Percentiles rank a stretch among this genome's conserved stretches.
Conservation (phyloP, 2,113 vertebrate genomes). For the Terrapene triunguis region DNA sequence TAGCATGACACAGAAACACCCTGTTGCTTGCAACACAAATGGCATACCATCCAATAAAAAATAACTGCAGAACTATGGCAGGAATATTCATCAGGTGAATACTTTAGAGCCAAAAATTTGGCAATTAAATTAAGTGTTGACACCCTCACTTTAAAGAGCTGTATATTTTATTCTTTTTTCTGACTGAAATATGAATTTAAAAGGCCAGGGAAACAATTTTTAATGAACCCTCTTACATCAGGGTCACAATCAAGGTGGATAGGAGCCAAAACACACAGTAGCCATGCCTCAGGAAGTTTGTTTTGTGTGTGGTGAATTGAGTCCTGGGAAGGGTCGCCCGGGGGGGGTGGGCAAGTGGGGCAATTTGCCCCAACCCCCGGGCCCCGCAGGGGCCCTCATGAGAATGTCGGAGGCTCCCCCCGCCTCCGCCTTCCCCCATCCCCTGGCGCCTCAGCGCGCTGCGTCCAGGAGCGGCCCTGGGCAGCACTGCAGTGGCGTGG, state of each 20-base stretch:
- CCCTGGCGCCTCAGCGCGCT: too few species aligned
- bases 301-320: conserved; percentile 1
- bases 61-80: not conserved
- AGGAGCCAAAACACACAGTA: not conserved
- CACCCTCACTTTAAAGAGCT: not conserved
- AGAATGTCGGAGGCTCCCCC: too few species aligned
- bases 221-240: not conserved
- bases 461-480: too few species aligned
- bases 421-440: too few species aligned
- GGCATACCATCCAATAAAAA: not conserved
- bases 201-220: not conserved
- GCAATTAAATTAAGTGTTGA: not conserved
- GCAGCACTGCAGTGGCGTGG: too few species aligned
- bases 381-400: too few species aligned
- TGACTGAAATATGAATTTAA: not conserved
- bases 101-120: not conserved
- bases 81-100: not conserved
- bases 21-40: not conserved
- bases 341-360: too few species aligned
- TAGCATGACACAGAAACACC: not conserved
- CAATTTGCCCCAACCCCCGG: too few species aligned
- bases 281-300: not conserved
- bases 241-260: not conserved
- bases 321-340: not conserved
- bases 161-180: not conserved